A percentile compares a stretch with the other conserved stretches of the same genome.
phyloP scores from a whole-genome alignment of 64 coral and sea anemone genomes.

The Pachyseris speciosa region DNA sequence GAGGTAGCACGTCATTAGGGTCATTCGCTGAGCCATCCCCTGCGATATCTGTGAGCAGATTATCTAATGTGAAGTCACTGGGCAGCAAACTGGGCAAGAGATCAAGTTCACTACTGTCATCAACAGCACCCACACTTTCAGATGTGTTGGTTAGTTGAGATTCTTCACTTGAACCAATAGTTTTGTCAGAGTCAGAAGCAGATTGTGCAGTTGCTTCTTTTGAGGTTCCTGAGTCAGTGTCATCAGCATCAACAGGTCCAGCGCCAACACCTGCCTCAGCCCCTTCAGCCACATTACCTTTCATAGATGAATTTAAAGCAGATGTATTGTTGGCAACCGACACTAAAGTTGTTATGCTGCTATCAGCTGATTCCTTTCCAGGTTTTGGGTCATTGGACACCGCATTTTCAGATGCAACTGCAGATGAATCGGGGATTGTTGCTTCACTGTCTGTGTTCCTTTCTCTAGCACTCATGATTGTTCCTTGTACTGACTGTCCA shows the following conservation, averaged over 20 bases:
- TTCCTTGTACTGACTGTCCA: neutral
- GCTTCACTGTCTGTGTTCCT: neutral
- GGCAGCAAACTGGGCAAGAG: neutral
- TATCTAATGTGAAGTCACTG: neutral
- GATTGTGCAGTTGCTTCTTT: neutral
- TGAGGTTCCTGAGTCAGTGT: neutral
- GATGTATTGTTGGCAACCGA: neutral
- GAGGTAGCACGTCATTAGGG: neutral
- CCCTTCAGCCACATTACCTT: neutral
- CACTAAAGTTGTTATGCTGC: neutral
- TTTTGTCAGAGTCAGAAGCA: neutral
- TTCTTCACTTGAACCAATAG: neutral
- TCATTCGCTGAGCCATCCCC: neutral
- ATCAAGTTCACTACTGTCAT: neutral
- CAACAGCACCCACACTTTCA: neutral
- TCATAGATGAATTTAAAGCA: neutral
- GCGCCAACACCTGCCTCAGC: neutral
- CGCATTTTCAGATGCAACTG: neutral
- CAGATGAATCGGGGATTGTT: neutral
- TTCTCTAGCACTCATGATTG: constrained; percentile 13
- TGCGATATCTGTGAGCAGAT: neutral
- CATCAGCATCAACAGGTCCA: neutral
- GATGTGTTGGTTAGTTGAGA: neutral
- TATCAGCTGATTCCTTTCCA: neutral
- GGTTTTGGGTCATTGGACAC: neutral